phyloP scores from a whole-genome alignment of 2,797 vertebrate genomes.

The Trachurus trachurus region DNA sequence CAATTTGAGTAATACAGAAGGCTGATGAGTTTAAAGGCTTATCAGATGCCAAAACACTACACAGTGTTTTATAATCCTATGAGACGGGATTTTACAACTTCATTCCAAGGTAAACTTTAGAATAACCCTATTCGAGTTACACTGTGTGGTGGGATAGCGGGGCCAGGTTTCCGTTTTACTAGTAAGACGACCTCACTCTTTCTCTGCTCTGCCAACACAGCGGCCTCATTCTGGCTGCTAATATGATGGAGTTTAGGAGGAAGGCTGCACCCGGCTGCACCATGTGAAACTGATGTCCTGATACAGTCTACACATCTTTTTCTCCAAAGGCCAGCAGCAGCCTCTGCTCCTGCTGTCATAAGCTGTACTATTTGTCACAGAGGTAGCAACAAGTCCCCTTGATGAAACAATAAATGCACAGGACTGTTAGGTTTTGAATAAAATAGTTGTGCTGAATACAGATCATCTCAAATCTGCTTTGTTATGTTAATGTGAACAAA shows the following conservation, averaged over 20 bases:
- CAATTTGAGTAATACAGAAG: background rate
- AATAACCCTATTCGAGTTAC: conserved; percentile 7
- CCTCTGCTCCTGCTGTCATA: conserved; percentile 3
- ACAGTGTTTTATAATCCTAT: conserved; percentile 14
- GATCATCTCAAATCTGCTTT: conserved; percentile 14
- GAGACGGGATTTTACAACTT: conserved; percentile 14
- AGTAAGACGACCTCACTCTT: conserved; percentile 18
- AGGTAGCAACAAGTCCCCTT: conserved; percentile 15
- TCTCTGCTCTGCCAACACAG: conserved; percentile 34
- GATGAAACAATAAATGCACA: conserved; percentile 5
- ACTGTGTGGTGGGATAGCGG: conserved; percentile 1
- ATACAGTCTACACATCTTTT: conserved; percentile 19
- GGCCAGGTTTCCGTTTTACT: conserved; percentile 21
- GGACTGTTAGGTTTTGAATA: conserved; percentile 11
- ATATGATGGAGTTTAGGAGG: conserved; percentile 51
- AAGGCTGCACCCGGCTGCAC: conserved; percentile 1
- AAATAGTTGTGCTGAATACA: background rate
- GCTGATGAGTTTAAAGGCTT: conserved; percentile 9
- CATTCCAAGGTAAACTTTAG: conserved; percentile 7
- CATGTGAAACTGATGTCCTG: conserved; percentile 41
- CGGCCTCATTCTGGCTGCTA: conserved; percentile 52
- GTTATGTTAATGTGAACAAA: background rate
- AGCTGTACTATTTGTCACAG: conserved; percentile 11
- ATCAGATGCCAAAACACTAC: conserved; percentile 25
- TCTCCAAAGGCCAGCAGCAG: conserved; percentile 25